These are phyloP conservation scores for Paramuricea clavata DNA, from an alignment of 92 coral and sea anemone genomes.

Conservation along the genomic window DNA sequence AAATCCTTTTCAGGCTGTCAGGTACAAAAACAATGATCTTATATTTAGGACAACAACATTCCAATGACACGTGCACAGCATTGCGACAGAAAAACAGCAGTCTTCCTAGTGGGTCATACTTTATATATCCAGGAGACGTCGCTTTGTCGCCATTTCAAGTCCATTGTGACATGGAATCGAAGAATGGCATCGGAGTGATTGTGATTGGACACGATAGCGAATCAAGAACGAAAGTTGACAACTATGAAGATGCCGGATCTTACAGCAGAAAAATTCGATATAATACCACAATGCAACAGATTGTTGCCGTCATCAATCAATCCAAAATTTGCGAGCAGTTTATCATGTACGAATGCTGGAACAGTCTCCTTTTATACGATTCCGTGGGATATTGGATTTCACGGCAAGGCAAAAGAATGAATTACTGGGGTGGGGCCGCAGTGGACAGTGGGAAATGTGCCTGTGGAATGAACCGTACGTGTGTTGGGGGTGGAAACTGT, in stretches of 20 bases:
- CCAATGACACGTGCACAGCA: too few relatives aligned
- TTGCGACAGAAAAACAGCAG: too few relatives aligned
- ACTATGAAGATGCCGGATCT: constrained; percentile 20
- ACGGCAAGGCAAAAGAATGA: constrained; percentile 60
- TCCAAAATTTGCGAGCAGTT: constrained; percentile 52
- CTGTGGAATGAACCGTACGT: constrained; percentile 64
- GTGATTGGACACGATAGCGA: constrained; percentile 58
- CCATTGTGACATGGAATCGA: constrained; percentile 49
- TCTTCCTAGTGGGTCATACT: too few relatives aligned
- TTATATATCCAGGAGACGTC: too few relatives aligned
- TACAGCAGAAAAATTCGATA: constrained; percentile 22
- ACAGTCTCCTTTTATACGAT: not conserved
- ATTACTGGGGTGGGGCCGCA: constrained; percentile 74
- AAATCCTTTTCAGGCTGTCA: too few relatives aligned
- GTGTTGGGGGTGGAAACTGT: constrained; percentile 14
- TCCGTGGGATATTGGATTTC: constrained; percentile 67
- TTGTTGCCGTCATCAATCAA: not conserved
- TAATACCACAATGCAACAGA: not conserved
- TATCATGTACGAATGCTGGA: constrained; percentile 48
- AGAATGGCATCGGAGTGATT: constrained; percentile 46
- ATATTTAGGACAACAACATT: too few relatives aligned
- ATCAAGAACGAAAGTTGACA: constrained; percentile 31
- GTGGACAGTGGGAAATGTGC: constrained; percentile 68
- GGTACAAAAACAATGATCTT: too few relatives aligned
- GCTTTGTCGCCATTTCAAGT: too few relatives aligned